phyloP scores from a whole-genome alignment of 1,140 invertebrate genomes.

The Rhopalosiphum maidis region DNA sequence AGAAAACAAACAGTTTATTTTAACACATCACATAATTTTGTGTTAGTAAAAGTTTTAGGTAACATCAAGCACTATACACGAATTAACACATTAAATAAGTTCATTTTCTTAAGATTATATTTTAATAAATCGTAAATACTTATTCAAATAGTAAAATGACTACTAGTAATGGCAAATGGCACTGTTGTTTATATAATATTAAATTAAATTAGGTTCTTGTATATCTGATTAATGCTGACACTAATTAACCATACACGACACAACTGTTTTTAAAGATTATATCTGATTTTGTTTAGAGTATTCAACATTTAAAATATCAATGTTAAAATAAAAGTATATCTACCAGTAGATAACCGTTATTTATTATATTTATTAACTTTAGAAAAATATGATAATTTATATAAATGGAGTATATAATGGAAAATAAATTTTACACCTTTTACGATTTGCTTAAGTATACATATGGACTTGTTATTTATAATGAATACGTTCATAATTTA shows the following conservation, averaged over 20 bases:
- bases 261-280: neutral
- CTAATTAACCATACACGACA: neutral
- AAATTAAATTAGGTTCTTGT: neutral
- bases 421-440: neutral
- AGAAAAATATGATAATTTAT: neutral
- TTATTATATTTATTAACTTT: neutral
- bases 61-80: neutral
- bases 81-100: neutral
- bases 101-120: neutral
- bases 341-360: neutral
- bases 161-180: neutral
- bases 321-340: neutral
- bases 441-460: neutral
- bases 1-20: neutral
- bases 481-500: neutral
- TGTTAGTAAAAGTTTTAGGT: neutral
- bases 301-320: neutral
- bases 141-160: neutral
- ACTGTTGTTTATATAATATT: neutral
- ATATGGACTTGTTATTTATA: neutral
- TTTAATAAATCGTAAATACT: neutral
- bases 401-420: neutral
- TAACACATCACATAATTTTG: neutral
- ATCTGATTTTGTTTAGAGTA: neutral
- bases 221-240: neutral